phyloP scores from a whole-genome alignment of 2,797 vertebrate species.

The Prionace glauca region DNA sequence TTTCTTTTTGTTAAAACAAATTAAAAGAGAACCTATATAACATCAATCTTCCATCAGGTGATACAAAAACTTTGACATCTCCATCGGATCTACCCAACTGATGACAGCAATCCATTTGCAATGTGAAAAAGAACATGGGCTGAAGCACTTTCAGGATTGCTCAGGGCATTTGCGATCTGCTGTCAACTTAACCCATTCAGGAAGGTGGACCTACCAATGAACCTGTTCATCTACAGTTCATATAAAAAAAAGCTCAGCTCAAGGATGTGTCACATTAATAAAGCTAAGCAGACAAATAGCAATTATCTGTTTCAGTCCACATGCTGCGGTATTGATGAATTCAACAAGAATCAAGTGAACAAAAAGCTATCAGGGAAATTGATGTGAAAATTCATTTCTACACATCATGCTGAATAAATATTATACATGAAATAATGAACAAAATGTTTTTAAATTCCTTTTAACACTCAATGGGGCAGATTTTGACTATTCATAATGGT shows the following conservation, averaged over 20 bases:
- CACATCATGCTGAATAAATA: not conserved
- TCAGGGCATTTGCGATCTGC: not conserved
- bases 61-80: too few species aligned
- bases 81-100: too few species aligned
- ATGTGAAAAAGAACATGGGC: too few species aligned
- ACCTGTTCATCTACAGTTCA: not conserved
- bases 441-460: not conserved
- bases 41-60: too few species aligned
- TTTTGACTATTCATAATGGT: too few species aligned
- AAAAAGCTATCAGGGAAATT: not conserved
- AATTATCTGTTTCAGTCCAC: not conserved
- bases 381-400: not conserved
- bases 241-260: not conserved
- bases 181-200: not conserved
- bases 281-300: not conserved
- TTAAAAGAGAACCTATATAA: too few species aligned
- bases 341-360: not conserved
- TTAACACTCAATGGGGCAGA: not conserved
- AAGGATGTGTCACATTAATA: not conserved
- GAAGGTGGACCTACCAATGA: not conserved
- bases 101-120: too few species aligned
- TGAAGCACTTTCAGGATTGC: too few species aligned
- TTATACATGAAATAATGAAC: not conserved
- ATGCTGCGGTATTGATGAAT: not conserved
- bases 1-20: too few species aligned